Base-by-base conservation (phyloP, 2,797 vertebrate species). In the Cryptoprocta ferox region DNA sequence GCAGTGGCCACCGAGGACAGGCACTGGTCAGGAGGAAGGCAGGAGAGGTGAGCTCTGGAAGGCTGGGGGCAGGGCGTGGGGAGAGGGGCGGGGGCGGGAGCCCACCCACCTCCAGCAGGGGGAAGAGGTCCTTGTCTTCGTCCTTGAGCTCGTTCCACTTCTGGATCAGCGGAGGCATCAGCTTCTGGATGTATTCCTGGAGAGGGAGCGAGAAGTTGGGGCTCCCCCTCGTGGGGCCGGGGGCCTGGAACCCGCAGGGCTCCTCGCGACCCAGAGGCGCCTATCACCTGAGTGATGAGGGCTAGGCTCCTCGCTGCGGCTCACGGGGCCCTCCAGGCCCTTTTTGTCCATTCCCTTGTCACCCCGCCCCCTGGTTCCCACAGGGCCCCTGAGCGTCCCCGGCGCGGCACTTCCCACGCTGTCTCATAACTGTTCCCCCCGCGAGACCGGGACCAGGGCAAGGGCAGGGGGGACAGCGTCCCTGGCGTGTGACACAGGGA, bases 131-230 rank as follows among this genome's bases (percentile, higher is more conserved):
- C 89, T 99, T 99, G 98, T 99, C 99, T 97, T 99, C 99, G 0
- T 99, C 99, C 97, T 99, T 99, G 79, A 99, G 98, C 97, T 99
- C 99, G 0, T 99, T 99, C 99, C 99, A 99, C 97, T 99, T 99
- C 98, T 99, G 99, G 97, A 99, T 99, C 11, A 99, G 99, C 0
- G 99, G 99, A 0, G 99, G 99, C 99, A 99, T 99, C 98, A 99
- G 97, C 98, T 99, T 99, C 98, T 99, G 99, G 97, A 99, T 99
- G 97, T 99, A 99, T 66, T 99, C 99, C 99, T 99, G 90, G 18
- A 68, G 37, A 32, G 18, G 79, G 3, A 61, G 65, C 21, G 30
- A 11, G 73, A 91, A 56, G 45, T 63, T 80, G 71, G 88, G 28
- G n/a, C 37, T 73, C 45, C 56, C 56, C 48, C 61, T 32, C 30